phyloP scores from a whole-genome alignment of 2,113 vertebrate genomes.

The Pollimyrus isidori region DNA sequence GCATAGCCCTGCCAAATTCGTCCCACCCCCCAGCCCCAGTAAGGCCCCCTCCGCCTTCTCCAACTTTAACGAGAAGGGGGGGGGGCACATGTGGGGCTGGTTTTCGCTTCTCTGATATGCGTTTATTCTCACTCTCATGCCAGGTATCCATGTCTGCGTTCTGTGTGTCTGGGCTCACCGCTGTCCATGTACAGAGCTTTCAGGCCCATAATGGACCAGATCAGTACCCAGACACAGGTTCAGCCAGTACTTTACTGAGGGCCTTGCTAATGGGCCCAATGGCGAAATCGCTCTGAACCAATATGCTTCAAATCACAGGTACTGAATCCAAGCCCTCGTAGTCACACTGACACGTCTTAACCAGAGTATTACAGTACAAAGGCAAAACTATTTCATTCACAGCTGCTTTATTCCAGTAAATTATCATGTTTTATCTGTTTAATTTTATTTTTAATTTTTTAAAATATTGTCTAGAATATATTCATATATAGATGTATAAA shows the following conservation, averaged over 20 bases:
- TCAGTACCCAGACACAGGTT: background rate
- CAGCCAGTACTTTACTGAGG: background rate
- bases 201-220: background rate
- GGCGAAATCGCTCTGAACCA: background rate
- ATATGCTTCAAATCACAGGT: background rate
- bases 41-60: background rate
- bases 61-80: slow-evolving; percentile 36
- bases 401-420: background rate
- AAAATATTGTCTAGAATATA: background rate
- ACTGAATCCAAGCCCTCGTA: background rate
- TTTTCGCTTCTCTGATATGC: background rate
- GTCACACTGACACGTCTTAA: background rate
- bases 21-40: background rate
- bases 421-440: background rate
- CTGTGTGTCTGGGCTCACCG: background rate
- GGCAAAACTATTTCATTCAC: background rate
- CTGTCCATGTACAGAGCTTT: background rate
- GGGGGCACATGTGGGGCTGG: background rate
- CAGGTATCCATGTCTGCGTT: background rate
- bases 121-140: background rate
- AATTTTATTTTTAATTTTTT: background rate
- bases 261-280: background rate
- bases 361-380: background rate
- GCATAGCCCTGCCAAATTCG: background rate
- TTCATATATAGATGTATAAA: background rate